Conservation (phyloP, 2,113 vertebrate species). For the Gobio gobio region DNA sequence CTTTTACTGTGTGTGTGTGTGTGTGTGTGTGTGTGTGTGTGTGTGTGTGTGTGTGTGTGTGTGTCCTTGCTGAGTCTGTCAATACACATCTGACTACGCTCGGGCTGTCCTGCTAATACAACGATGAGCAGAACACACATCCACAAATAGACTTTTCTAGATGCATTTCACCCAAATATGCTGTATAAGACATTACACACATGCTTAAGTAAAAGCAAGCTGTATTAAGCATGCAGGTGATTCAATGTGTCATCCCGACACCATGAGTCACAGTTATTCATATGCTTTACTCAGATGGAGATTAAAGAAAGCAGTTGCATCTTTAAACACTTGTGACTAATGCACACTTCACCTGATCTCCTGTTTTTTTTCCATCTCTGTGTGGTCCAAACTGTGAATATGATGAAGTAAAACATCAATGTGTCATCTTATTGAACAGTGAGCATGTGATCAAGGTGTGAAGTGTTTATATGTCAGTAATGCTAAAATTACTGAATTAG, state of each 20-base stretch:
- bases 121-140: neutral
- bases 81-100: neutral
- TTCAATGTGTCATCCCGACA: neutral
- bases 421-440: neutral
- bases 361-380: neutral
- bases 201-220: neutral
- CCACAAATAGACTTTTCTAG: neutral
- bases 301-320: neutral
- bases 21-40: neutral
- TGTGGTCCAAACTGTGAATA: neutral
- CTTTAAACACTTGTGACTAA: constrained; percentile 6
- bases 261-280: neutral
- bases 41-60: too few relatives aligned
- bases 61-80: neutral
- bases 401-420: neutral
- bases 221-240: constrained; percentile 1
- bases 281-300: neutral
- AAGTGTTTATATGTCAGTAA: neutral
- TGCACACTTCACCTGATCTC: neutral
- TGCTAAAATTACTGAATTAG: neutral
- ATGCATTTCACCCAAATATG: neutral
- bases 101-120: neutral
- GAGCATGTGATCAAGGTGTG: neutral
- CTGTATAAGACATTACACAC: neutral
- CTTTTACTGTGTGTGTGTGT: neutral